phyloP scores from a whole-genome alignment of 2,113 vertebrate genomes.

The Athene noctua region DNA sequence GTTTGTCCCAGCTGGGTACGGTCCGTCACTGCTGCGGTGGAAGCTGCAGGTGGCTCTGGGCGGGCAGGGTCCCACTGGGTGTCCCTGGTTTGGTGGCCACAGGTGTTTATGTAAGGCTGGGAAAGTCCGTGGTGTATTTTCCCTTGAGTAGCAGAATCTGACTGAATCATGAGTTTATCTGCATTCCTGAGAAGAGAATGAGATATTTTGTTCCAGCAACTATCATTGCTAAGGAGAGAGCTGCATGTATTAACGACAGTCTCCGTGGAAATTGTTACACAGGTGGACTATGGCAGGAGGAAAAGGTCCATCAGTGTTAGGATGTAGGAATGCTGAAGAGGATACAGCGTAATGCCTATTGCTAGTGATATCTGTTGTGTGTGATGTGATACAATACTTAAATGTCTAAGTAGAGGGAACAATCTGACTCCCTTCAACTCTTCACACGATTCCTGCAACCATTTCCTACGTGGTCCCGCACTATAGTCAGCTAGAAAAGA shows the following conservation, averaged over 20 bases:
- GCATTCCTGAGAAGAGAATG: neutral
- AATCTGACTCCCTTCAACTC: neutral
- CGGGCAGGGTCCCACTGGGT: neutral
- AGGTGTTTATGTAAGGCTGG: neutral
- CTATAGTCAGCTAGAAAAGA: neutral
- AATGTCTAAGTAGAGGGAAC: neutral
- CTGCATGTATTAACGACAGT: neutral
- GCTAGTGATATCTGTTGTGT: neutral
- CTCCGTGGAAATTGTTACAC: neutral
- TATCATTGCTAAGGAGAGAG: neutral
- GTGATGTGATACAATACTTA: neutral
- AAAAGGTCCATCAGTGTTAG: neutral
- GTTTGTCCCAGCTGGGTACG: neutral
- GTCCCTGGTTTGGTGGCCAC: neutral
- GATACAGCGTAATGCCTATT: neutral
- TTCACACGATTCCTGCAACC: neutral
- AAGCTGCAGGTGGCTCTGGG: neutral
- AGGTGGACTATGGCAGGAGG: neutral
- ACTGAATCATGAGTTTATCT: neutral
- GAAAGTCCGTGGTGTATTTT: neutral
- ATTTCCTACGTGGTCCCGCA: neutral
- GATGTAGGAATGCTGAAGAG: neutral
- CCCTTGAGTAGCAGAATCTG: neutral
- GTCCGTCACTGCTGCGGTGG: neutral
- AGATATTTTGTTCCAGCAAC: neutral